These are phyloP conservation scores for Forpus xanthops DNA, from an alignment of 2,797 vertebrate species.

Conservation along the genomic window DNA sequence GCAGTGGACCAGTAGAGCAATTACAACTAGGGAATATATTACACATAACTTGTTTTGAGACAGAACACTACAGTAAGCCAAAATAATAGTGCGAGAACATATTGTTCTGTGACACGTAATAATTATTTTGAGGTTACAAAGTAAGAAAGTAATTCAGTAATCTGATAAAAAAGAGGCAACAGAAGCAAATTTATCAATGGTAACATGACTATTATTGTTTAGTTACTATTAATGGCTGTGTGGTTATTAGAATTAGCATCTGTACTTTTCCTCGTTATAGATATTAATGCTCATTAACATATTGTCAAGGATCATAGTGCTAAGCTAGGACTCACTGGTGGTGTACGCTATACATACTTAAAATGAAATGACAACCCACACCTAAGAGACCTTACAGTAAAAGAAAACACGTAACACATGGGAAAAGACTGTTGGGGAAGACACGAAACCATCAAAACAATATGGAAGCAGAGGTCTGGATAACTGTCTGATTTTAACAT, in stretches of 20 bases:
- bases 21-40: conserved; percentile 29
- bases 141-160: conserved; percentile 20
- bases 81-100: background rate
- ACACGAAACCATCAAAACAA: background rate
- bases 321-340: background rate
- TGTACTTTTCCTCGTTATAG: background rate
- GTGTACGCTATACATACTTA: fast-evolving
- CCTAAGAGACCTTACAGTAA: background rate
- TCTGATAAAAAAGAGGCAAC: background rate
- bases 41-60: conserved; percentile 28
- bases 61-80: background rate
- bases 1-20: background rate
- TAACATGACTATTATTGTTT: background rate
- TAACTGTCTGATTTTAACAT: background rate
- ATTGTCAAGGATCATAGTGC: background rate
- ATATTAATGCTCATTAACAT: background rate
- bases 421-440: background rate
- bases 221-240: background rate
- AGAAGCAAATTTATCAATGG: conserved; percentile 8
- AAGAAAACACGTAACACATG: background rate
- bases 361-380: background rate
- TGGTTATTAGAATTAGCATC: background rate
- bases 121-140: conserved; percentile 30
- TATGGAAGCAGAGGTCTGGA: background rate
- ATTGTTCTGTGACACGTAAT: background rate